Conservation (phyloP, 2,888 invertebrate genomes). For the Philhelius pedissequus region DNA sequence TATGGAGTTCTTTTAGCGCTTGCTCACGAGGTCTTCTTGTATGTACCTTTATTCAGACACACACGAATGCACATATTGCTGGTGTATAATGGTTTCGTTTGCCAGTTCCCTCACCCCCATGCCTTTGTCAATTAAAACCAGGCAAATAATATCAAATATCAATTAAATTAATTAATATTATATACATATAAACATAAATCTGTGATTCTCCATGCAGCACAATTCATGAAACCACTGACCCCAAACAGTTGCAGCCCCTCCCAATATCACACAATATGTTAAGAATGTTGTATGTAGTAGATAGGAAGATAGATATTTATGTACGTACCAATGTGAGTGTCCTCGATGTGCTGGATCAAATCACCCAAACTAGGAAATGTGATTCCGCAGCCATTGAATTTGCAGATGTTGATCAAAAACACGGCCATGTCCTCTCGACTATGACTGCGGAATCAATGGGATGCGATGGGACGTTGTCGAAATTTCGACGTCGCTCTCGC, state of each 20-base stretch:
- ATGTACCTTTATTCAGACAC: not conserved
- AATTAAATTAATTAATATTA: slow-evolving; percentile 63
- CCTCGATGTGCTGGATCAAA: slow-evolving; percentile 92
- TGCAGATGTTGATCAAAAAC: slow-evolving; percentile 93
- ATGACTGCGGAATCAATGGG: slow-evolving; percentile 77
- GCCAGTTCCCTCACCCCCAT: not conserved
- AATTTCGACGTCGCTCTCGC: slow-evolving; percentile 70
- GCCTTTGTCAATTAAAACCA: slow-evolving; percentile 35
- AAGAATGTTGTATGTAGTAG: not conserved
- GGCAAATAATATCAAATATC: slow-evolving; percentile 66
- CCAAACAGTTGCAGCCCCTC: slow-evolving; percentile 42
- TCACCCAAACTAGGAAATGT: slow-evolving; percentile 89
- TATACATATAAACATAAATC: slow-evolving; percentile 36
- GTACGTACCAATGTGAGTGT: slow-evolving; percentile 88
- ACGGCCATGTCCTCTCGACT: slow-evolving; percentile 86
- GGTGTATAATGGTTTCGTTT: not conserved
- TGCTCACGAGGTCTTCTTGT: slow-evolving; percentile 51
- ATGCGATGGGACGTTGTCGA: slow-evolving; percentile 44
- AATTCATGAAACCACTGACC: slow-evolving; percentile 48
- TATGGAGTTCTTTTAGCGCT: slow-evolving; percentile 52
- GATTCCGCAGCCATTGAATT: slow-evolving; percentile 91
- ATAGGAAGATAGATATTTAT: not conserved
- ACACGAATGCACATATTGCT: slow-evolving; percentile 20
- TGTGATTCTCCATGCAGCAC: slow-evolving; percentile 24
- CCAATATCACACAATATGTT: slow-evolving; percentile 25